Conservation (phyloP, 2,113 vertebrate species). For the Cariama cristata region DNA sequence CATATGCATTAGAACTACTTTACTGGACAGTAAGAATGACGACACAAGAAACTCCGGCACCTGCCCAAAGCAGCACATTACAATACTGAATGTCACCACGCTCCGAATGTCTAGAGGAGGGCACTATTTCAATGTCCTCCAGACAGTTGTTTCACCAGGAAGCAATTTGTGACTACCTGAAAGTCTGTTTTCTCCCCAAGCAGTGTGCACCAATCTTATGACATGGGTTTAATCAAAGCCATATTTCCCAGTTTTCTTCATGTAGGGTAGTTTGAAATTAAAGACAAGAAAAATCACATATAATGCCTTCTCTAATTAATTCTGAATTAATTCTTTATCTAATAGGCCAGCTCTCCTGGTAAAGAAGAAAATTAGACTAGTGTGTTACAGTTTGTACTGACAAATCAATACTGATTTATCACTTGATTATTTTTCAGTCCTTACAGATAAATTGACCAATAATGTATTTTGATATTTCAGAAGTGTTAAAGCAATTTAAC, state of each 20-base stretch:
- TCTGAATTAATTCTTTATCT: neutral
- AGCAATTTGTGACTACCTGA: neutral
- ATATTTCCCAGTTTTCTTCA: neutral
- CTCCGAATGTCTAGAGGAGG: neutral
- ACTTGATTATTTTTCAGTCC: neutral
- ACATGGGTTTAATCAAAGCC: neutral
- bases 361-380: neutral
- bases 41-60: neutral
- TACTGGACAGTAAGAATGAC: neutral
- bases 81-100: neutral
- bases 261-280: neutral
- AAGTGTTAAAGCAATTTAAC: neutral
- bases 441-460: neutral
- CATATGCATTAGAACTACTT: neutral
- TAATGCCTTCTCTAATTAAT: neutral
- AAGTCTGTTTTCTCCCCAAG: neutral
- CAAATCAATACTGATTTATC: neutral
- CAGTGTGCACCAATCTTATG: neutral
- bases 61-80: neutral
- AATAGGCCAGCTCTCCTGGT: neutral
- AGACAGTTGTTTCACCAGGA: neutral
- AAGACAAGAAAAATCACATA: neutral
- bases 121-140: neutral
- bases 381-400: neutral
- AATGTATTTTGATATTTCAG: neutral